Conservation (phyloP, 1,140 invertebrate species). For the Atopsyche davidsoni region DNA sequence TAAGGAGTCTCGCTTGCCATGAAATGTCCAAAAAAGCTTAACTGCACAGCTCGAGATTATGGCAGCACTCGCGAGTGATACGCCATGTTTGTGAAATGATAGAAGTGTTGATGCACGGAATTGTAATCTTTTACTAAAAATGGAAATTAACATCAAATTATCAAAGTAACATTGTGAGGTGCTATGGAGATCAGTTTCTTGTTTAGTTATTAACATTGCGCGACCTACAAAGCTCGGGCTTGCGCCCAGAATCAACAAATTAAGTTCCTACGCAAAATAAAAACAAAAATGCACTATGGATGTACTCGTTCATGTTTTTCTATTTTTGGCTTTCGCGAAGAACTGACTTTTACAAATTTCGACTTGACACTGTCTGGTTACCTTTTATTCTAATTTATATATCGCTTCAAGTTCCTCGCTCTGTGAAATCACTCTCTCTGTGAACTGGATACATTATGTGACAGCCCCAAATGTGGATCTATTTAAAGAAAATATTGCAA, state of each 20-base stretch:
- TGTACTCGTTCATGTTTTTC: conserved; percentile 20
- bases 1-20: neutral
- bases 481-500: conserved; percentile 19
- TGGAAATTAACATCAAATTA: no score
- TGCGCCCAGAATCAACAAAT: conserved; percentile 5
- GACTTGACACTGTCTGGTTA: no score
- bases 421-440: no score
- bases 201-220: no score
- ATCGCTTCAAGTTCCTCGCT: no score
- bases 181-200: no score
- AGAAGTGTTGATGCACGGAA: conserved; percentile 20
- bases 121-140: no score
- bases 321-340: conserved; percentile 19
- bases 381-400: no score
- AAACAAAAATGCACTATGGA: conserved; percentile 22
- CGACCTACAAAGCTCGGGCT: no score
- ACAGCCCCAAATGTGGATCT: conserved; percentile 11
- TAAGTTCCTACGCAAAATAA: conserved; percentile 17
- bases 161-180: no score
- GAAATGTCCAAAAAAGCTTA: neutral
- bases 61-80: neutral
- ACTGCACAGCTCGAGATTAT: neutral
- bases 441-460: conserved; percentile 19
- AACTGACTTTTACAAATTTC: no score
- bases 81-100: conserved; percentile 19